Base-by-base conservation (phyloP, 2,797 vertebrate species). In the Eulemur mongoz region DNA sequence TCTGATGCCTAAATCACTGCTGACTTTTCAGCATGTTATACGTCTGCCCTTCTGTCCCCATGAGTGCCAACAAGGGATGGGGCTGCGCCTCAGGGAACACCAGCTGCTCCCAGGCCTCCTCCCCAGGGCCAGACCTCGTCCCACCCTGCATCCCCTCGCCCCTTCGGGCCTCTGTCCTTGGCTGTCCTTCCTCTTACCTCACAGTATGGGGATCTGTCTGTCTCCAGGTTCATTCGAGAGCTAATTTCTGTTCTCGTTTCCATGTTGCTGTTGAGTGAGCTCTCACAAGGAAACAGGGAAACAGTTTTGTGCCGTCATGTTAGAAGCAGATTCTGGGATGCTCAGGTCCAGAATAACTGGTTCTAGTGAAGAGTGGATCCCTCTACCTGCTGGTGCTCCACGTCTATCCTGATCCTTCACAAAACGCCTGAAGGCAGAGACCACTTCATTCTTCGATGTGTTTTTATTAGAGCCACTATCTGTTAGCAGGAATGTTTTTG, bases 251-350 rank as follows among this genome's bases (percentile, higher is more conserved):
- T 83, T 76, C 43, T 48, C 12, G 35, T 65, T 48, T 30, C 61
- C 35, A 20, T 22, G 45, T 17, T 54, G 54, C 69, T 76, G 22
- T 11, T 40, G 50, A n/a, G 20, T 35, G 59, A n/a, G 59, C 43
- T 67, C 79, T 90, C 70, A 22, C 40, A 59, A 83, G n/a, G 70
- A 83, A 59, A 59, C 14, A 84, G 40, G 35, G 72, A 84, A 78
- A 50, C 70, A 5, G 61, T 30, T 83, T 9, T 50, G 27, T 40
- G 50, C 38, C 45, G 4, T 59, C 27, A 2, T 50, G 15, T 76
- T 69, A 75, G 15, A 40, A n/a, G 14, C 61, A 61, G 32, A 22
- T 23, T 25, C 40, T 50, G 27, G 17, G 22, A 79, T 6, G n/a
- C n/a, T 79, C 57, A 70, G 48, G 30, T 73, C 45, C 52, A 54